Base-by-base conservation (phyloP, 1,140 invertebrate genomes). In the Zaprionus gabonicus region DNA sequence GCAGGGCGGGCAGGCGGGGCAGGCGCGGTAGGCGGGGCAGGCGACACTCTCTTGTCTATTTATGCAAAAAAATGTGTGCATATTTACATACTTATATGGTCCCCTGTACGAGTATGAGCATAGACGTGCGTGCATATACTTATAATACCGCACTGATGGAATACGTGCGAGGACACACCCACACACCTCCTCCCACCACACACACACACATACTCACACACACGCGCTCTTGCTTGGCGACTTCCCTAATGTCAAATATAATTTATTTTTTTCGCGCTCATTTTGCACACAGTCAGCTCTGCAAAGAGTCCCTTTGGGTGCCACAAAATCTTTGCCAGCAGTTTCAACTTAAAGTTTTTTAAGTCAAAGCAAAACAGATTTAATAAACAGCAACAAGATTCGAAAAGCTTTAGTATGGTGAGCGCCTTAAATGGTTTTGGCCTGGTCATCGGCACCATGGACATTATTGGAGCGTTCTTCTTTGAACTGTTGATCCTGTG, bases 231-330 rank as follows among this genome's bases (percentile, higher is more conserved):
- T 28, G 34, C 64, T 17, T 27, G 34, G 76, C 57, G 57, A 56
- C 81, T 67, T 74, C 72, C 72, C 84, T 65, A 74, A 78, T 83
- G 83, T 81, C 78, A 88, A 83, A 87, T 87, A 87, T 88, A 84
- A 87, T 87, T 87, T 88, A 78, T 74, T 88, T 88, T 87, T 87
- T 87, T 84, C 73, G 82, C 82, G 82, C 79, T 87, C 73, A 78
- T 84, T 88, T 81, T 68, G 73, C 70, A 81, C 82, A 49, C 53
- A 76, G 41, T 55, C 67, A 77, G 64, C 46, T 70, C 57, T 59
- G 27, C 28, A 46, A 20, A 27, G 57, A 38, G 41, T 53, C 67
- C 82, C 76, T 28, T 36, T 65, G 82, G 64, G 71, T 67, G 83
- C 80, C 46, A 71, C 63, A 71, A 79, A 83, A 77, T 84, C 77